phyloP scores from a whole-genome alignment of 2,888 invertebrate species.

The Leptopterna dolabrata region DNA sequence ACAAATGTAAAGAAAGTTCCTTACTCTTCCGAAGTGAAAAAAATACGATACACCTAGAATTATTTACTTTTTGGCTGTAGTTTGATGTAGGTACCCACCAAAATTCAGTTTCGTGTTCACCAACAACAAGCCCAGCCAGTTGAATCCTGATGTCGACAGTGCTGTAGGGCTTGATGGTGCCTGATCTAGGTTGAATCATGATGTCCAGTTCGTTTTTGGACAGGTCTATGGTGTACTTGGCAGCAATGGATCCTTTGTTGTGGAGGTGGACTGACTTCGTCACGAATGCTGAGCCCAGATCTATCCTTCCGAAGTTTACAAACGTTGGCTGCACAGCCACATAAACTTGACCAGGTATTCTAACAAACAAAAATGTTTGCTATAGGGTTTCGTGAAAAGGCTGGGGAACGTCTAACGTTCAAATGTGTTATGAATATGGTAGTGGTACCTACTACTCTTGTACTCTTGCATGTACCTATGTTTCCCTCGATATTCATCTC shows the following conservation, averaged over 20 bases:
- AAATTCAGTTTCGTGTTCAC: slow-evolving; percentile 67
- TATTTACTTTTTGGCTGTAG: background rate
- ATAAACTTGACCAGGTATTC: slow-evolving; percentile 63
- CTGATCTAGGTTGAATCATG: slow-evolving; percentile 67
- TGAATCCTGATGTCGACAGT: slow-evolving; percentile 65
- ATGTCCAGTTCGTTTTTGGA: slow-evolving; percentile 67
- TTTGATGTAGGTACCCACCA: slow-evolving; percentile 65
- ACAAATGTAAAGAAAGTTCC: too few relatives aligned
- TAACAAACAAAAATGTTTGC: slow-evolving; percentile 53
- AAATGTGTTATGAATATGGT: too few relatives aligned
- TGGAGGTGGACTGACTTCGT: slow-evolving; percentile 66
- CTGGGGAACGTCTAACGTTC: too few relatives aligned
- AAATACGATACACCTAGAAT: too few relatives aligned
- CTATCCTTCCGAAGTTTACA: slow-evolving; percentile 68
- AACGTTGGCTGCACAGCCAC: slow-evolving; percentile 65
- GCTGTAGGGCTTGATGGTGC: slow-evolving; percentile 65
- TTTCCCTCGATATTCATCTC: too few relatives aligned
- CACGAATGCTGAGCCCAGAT: slow-evolving; percentile 67
- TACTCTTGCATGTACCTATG: too few relatives aligned
- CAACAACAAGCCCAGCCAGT: slow-evolving; percentile 66
- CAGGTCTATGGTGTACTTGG: slow-evolving; percentile 68
- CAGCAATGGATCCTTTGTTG: slow-evolving; percentile 67
- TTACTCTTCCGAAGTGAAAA: too few relatives aligned
- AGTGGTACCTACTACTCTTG: too few relatives aligned
- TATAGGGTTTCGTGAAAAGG: background rate